These are phyloP conservation scores for Entomobrya multifasciata DNA, from an alignment of 2,888 invertebrate genomes.

Conservation along the genomic window DNA sequence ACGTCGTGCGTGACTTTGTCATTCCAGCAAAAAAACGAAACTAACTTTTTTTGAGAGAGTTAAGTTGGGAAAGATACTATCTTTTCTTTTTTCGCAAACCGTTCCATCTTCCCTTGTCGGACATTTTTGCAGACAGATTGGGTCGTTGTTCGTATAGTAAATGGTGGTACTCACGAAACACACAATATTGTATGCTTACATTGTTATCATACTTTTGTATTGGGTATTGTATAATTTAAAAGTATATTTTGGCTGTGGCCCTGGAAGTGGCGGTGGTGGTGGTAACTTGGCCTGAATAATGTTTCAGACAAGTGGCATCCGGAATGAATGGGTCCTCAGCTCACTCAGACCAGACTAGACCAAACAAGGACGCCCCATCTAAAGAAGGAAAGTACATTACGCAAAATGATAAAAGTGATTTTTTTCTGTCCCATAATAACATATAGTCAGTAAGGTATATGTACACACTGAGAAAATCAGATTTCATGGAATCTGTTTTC, in stretches of 20 bases:
- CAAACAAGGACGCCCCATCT: background rate
- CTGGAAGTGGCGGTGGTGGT: background rate
- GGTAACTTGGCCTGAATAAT: background rate
- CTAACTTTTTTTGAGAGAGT: background rate
- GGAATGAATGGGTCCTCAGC: conserved; percentile 3
- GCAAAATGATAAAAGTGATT: conserved; percentile 28
- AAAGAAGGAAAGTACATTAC: conserved; percentile 12
- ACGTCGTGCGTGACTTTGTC: conserved; percentile 18
- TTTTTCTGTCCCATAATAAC: conserved; percentile 1
- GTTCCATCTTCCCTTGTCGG: conserved; percentile 54
- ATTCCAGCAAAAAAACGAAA: conserved; percentile 18
- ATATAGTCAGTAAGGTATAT: background rate
- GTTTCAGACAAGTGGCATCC: conserved; percentile 5
- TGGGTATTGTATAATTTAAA: background rate
- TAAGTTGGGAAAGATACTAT: background rate
- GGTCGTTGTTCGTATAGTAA: background rate
- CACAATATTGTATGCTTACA: background rate
- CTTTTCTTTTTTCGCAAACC: conserved; percentile 38
- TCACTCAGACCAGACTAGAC: background rate
- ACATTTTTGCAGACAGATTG: conserved; percentile 36
- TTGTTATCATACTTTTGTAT: background rate
- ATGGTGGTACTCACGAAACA: background rate
- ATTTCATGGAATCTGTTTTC: background rate
- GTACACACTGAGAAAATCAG: background rate
- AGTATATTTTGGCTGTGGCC: too few relatives aligned